Evolutionary conservation across 2,797 vertebrate genomes (phyloP), one percentile per base, ranked within the genome.

Genomic region (Amblyopsis hoosieri): DNA sequence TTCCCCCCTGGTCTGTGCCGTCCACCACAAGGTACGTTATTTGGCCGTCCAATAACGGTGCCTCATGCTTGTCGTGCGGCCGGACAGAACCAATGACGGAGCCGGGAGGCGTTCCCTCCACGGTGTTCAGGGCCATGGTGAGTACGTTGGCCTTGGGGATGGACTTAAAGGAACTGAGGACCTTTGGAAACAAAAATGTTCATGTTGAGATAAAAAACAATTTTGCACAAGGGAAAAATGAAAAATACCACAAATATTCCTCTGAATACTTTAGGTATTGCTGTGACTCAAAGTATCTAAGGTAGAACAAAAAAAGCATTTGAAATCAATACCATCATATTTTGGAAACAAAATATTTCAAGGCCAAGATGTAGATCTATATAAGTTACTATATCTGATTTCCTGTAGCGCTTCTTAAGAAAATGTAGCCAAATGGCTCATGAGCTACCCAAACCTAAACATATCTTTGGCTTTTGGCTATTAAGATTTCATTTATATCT

Each of bases 1-100:
- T 94, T 53, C 96, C 95, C 0, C 96, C 94, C 0, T 77, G 89
- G 66, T 96, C 94, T 0, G 91, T 93, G 0, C 95, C 95, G n/a
- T 94, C 95, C 3, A 97, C 93, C 45, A 99, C 84, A 0, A 95
- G 92, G 87, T 97, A 99, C 56, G 92, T 96, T 81, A 95, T 88
- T 49, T 93, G 89, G 4, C 93, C 93, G 6, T 81, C 90, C 0
- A 78, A 56, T 0, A 73, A 8, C 5, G 72, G 54, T 0, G 87
- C 49, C 2, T 90, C 86, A 2, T 58, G 80, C 3, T 82, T 87
- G 12, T 94, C 93, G 0, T 79, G 83, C 0, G 91, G 75, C 0
- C 90, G 92, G 46, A 98, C 91, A 0, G 95, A 96, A 64, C 98
- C 98, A 1, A 99, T 85, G 53, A 96, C 61, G 3, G 97, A 96